These are phyloP conservation scores for Helleia helle DNA, from an alignment of 2,888 invertebrate species.

Conservation along the genomic window DNA sequence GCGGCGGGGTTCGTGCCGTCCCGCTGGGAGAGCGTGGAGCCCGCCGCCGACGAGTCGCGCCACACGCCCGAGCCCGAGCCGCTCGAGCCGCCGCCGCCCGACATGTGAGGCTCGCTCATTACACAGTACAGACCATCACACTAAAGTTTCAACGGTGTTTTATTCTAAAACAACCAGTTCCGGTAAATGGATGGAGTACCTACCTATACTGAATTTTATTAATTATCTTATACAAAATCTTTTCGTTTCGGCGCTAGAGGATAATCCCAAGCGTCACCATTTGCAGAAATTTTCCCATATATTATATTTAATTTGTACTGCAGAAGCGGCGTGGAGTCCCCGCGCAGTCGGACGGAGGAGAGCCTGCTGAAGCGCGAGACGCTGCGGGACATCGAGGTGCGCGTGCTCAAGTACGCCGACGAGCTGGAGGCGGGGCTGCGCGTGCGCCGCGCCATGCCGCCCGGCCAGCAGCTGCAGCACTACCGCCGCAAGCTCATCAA, in stretches of 20 bases:
- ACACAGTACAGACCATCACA: no score
- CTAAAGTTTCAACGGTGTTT: no score
- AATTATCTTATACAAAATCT: no score
- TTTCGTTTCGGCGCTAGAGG: no score
- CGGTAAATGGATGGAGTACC: no score
- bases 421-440: slow-evolving; percentile 92
- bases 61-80: slow-evolving; percentile 55
- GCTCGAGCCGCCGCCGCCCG: slow-evolving; percentile 26
- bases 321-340: slow-evolving; percentile 3
- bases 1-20: slow-evolving; percentile 88
- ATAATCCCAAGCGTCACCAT: no score
- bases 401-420: slow-evolving; percentile 96
- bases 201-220: no score
- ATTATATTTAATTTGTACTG: background rate
- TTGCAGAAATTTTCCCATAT: background rate
- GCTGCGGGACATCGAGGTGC: slow-evolving; percentile 94
- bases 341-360: slow-evolving; percentile 32
- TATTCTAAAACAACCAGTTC: no score
- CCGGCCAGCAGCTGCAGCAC: slow-evolving; percentile 90
- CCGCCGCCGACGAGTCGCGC: slow-evolving; percentile 79
- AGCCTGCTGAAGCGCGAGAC: slow-evolving; percentile 78
- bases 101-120: slow-evolving; percentile 22
- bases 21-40: slow-evolving; percentile 97
- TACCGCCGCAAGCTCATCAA: slow-evolving; percentile 91
- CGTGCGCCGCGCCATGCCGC: slow-evolving; percentile 80